Conservation (phyloP, 2,888 invertebrate genomes). For the Xestia xanthographa region DNA sequence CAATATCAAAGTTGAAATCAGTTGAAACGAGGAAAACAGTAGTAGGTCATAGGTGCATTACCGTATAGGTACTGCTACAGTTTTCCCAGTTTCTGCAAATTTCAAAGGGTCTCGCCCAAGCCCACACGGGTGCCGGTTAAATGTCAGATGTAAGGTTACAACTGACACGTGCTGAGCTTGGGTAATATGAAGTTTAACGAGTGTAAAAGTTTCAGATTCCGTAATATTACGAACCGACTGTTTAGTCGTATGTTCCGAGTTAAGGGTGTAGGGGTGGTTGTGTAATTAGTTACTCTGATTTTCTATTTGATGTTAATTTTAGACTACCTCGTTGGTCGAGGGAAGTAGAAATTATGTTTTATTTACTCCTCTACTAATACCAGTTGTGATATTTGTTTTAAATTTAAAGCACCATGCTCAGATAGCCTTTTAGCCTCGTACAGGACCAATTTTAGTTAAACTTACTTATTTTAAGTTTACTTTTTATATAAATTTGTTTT, state of each 20-base stretch:
- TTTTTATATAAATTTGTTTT: too few relatives aligned
- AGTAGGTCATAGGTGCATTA: neutral
- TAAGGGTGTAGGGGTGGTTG: neutral
- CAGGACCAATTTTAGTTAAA: too few relatives aligned
- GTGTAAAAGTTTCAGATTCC: neutral
- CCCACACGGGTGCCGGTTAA: conserved; percentile 11
- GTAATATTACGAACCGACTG: neutral
- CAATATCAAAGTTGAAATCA: neutral
- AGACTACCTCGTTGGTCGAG: too few relatives aligned
- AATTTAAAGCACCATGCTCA: too few relatives aligned
- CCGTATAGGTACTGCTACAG: too few relatives aligned
- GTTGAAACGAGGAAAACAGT: neutral
- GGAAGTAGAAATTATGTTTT: too few relatives aligned
- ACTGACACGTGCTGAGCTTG: conserved; percentile 20
- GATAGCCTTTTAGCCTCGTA: too few relatives aligned
- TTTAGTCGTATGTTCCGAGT: neutral
- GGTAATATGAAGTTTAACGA: neutral
- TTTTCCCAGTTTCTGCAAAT: too few relatives aligned
- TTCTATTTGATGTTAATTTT: too few relatives aligned
- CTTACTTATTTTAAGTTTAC: too few relatives aligned
- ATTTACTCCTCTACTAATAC: too few relatives aligned
- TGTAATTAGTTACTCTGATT: neutral
- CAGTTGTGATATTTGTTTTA: too few relatives aligned
- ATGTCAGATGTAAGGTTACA: conserved; percentile 29
- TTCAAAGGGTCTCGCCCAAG: neutral